phyloP scores from a whole-genome alignment of 2,113 vertebrate genomes.

The Gnathonemus echidnorhynchus region DNA sequence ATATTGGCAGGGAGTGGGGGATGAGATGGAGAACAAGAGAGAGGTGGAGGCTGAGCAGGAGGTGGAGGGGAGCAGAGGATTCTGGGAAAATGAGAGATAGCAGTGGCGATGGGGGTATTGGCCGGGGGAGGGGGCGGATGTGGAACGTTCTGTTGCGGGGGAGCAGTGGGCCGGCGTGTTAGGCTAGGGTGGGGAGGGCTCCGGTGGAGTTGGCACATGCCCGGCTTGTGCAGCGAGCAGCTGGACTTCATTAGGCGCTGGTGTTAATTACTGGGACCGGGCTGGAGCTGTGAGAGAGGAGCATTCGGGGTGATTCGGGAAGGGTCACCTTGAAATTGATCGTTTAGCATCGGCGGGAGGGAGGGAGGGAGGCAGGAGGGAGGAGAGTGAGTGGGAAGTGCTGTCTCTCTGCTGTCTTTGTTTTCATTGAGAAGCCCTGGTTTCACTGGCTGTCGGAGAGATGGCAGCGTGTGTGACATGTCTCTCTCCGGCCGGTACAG shows the following conservation, averaged over 20 bases:
- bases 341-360: constrained; percentile 38
- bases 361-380: background rate
- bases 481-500: background rate
- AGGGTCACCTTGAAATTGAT: constrained; percentile 81
- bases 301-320: constrained; percentile 60
- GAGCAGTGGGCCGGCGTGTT: constrained; percentile 32
- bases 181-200: constrained; percentile 25
- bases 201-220: constrained; percentile 69
- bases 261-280: constrained; percentile 94
- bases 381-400: constrained; percentile 19
- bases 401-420: constrained; percentile 9
- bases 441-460: background rate
- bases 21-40: constrained; percentile 20
- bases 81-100: background rate
- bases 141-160: constrained; percentile 14
- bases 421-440: background rate
- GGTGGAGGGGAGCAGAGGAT: constrained; percentile 10
- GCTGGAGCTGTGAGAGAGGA: constrained; percentile 65
- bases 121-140: constrained; percentile 26
- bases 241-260: constrained; percentile 96
- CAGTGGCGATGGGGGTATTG: background rate
- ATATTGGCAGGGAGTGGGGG: background rate
- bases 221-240: constrained; percentile 76
- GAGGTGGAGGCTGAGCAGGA: constrained; percentile 1
- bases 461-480: background rate